These are phyloP conservation scores for Rhyacichthys aspro DNA, from an alignment of 2,797 vertebrate genomes.

Conservation along the genomic window DNA sequence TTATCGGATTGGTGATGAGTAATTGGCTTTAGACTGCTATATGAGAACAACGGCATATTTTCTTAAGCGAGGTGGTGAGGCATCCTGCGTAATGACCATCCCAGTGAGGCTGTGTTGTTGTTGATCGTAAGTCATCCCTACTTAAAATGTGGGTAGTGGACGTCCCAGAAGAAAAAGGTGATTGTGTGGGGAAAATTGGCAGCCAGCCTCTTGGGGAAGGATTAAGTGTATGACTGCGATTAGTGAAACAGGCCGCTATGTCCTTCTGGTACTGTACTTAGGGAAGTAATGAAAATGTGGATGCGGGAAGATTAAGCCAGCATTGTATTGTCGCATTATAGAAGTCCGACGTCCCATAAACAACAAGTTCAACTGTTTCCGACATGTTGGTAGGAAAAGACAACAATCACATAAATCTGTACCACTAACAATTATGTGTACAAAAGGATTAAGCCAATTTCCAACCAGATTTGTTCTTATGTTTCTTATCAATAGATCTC, in stretches of 20 bases:
- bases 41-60: slow-evolving; percentile 23
- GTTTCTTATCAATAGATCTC: too few relatives aligned
- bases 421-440: too few relatives aligned
- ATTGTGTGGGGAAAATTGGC: slow-evolving; percentile 38
- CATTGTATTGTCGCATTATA: slow-evolving; percentile 72
- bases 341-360: slow-evolving; percentile 23
- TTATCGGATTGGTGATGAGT: slow-evolving; percentile 61
- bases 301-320: slow-evolving; percentile 71
- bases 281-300: slow-evolving; percentile 69
- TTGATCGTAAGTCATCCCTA: slow-evolving; percentile 23
- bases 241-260: slow-evolving; percentile 53
- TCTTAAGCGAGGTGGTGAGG: slow-evolving; percentile 25
- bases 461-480: too few relatives aligned
- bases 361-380: too few relatives aligned
- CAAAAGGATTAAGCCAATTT: too few relatives aligned
- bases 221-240: slow-evolving; percentile 60
- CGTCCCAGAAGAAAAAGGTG: slow-evolving; percentile 17
- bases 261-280: slow-evolving; percentile 55
- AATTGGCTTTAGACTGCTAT: slow-evolving; percentile 22
- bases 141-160: slow-evolving; percentile 14
- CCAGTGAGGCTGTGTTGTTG: slow-evolving; percentile 12
- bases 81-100: slow-evolving; percentile 11
- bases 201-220: slow-evolving; percentile 32
- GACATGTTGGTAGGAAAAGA: too few relatives aligned
- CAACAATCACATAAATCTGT: too few relatives aligned